phyloP scores from a whole-genome alignment of 2,797 vertebrate species.

The Ptychadena robeensis region DNA sequence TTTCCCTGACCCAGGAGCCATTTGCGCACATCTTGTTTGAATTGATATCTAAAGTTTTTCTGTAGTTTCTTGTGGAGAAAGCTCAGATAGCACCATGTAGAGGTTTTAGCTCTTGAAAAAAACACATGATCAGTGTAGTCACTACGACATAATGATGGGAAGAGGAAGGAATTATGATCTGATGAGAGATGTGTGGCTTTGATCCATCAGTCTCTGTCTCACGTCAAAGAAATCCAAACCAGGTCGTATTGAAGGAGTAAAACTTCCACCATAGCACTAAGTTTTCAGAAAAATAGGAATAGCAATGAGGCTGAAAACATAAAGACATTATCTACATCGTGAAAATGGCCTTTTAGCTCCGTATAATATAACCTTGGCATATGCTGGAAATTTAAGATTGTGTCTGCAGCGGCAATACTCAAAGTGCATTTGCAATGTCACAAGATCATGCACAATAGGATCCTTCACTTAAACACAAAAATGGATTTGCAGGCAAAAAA shows the following conservation, averaged over 20 bases:
- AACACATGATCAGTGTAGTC: conserved; percentile 72
- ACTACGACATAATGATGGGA: conserved; percentile 66
- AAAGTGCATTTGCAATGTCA: background rate
- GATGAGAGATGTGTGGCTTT: conserved; percentile 71
- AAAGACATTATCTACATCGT: background rate
- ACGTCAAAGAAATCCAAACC: conserved; percentile 65
- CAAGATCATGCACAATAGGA: background rate
- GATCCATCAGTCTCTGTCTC: conserved; percentile 70
- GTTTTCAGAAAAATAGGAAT: conserved; percentile 3
- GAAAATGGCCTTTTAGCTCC: conserved; percentile 2
- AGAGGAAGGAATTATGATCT: conserved; percentile 69
- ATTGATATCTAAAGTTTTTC: conserved; percentile 74
- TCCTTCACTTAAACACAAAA: background rate
- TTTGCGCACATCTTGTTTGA: conserved; percentile 77
- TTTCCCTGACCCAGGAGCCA: conserved; percentile 67
- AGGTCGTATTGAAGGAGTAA: conserved; percentile 43
- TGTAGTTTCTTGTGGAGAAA: conserved; percentile 74
- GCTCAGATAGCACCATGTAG: conserved; percentile 67
- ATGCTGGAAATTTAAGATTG: background rate
- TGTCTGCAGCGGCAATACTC: background rate
- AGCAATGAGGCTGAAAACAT: background rate
- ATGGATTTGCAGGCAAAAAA: background rate
- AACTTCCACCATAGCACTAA: conserved; percentile 28
- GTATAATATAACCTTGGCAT: background rate
- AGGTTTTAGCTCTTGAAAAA: conserved; percentile 73